Percentiles rank a stretch among this genome's conserved stretches.
phyloP scores from a whole-genome alignment of 2,113 vertebrate genomes.

The Paedocypris sp. region DNA sequence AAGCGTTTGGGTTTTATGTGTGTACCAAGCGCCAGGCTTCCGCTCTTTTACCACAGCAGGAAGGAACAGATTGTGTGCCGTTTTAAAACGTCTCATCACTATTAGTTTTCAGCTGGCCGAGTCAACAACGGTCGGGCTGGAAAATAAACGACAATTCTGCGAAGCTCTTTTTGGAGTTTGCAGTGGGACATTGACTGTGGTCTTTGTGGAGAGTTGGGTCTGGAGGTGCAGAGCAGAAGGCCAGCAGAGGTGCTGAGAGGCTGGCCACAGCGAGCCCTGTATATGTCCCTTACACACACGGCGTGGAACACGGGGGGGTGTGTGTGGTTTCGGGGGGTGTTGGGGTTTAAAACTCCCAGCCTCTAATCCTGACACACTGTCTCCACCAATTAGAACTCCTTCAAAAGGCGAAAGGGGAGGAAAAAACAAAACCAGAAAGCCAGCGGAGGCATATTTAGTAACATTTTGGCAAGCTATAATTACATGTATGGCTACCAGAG shows the following conservation, averaged over 20 bases:
- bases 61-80: too few species aligned
- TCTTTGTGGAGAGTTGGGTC: not conserved
- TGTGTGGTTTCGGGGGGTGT: slow-evolving; percentile 44
- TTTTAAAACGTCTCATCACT: too few species aligned
- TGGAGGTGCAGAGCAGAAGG: slow-evolving; percentile 11
- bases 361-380: slow-evolving; percentile 70
- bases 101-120: too few species aligned
- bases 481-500: slow-evolving; percentile 66
- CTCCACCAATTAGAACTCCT: slow-evolving; percentile 66
- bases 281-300: slow-evolving; percentile 4
- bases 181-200: not conserved
- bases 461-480: slow-evolving; percentile 72
- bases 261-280: slow-evolving; percentile 3
- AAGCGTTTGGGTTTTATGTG: too few species aligned
- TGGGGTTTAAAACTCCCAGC: slow-evolving; percentile 58
- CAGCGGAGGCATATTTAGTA: slow-evolving; percentile 67
- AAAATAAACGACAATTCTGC: not conserved
- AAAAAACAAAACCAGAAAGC: slow-evolving; percentile 69
- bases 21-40: too few species aligned
- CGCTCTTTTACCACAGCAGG: too few species aligned
- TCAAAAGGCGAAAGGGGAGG: slow-evolving; percentile 66
- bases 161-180: not conserved
- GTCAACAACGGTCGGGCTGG: not conserved
- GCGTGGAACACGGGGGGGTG: slow-evolving; percentile 12
- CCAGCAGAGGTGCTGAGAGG: slow-evolving; percentile 18